Evolutionary conservation across 2,888 invertebrate genomes (phyloP).

Genomic region (Sepioteuthis lessoniana): DNA sequence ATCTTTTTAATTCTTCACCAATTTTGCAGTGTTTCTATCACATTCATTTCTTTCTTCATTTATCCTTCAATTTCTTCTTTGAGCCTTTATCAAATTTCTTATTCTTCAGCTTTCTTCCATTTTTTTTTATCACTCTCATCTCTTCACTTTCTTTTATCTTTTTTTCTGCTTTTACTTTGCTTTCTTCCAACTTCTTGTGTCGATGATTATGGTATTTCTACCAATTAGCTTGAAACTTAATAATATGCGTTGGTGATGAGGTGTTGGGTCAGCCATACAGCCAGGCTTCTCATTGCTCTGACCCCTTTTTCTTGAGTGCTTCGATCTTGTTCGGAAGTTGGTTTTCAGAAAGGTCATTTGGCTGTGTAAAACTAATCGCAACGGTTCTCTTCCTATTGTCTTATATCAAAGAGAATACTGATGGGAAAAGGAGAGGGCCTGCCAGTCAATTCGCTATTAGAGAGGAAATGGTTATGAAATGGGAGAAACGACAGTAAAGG

Average conservation of each 20-base stretch:
- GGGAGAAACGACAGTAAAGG: neutral
- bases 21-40: too few species aligned
- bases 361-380: neutral
- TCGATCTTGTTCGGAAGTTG: neutral
- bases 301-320: constrained; percentile 17
- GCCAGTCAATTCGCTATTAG: neutral
- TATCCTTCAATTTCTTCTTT: neutral
- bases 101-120: too few species aligned
- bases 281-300: neutral
- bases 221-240: constrained; percentile 3
- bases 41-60: too few species aligned
- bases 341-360: constrained; percentile 12
- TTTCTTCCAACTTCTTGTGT: neutral
- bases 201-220: neutral
- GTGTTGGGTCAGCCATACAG: neutral
- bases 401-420: constrained; percentile 20
- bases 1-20: too few species aligned
- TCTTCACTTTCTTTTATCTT: neutral
- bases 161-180: neutral
- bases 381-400: constrained; percentile 33
- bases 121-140: too few species aligned
- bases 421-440: neutral
- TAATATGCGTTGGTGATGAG: neutral
- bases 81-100: too few species aligned
- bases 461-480: neutral